Evolutionary conservation across 1,140 invertebrate genomes (phyloP), one percentile per base, ranked within the genome.

Genomic region (Lepidotrigona ventralis): DNA sequence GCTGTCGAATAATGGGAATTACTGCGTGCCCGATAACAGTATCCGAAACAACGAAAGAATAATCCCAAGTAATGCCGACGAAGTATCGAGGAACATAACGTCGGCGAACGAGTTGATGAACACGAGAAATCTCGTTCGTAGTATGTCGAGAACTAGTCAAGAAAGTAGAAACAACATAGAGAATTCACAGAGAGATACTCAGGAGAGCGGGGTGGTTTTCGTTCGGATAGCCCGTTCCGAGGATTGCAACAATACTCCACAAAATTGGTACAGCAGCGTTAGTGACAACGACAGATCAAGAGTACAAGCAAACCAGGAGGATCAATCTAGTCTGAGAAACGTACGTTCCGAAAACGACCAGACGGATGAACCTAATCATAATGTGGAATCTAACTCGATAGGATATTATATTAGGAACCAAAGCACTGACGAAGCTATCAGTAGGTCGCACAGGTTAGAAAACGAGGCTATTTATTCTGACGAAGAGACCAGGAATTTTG

Each of bases 401-500:
- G 81, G 64, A 46, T 89, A 84, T 15, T 88, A 86, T 1, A 78
- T 73, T 26, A 85, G 82, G 53, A 86, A 77, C 19, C 84, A 68
- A 69, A 81, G 23, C 53, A 72, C 23, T 3, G 86, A 86, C 0
- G 56, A 86, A 8, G 29, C 11, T 23, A 33, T 77, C 21, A 60
- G 77, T 46, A 86, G 83, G n/a, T 69, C 66, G 21, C 82, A 80
- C 14, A 63, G 70, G 26, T 21, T 68, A 29, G 82, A 81, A 19
- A 86, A 85, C 15, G 87, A 86, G 21, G 58, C 74, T 14, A 58
- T 53, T 21, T 85, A 90, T 73, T 79, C 84, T 6, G 92, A 92
- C 0, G 92, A 92, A 0, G 92, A 93, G 1, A 83, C 89, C n/a
- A 89, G 87, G 51, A 90, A 92, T 83, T 93, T 93, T 69, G 88